phyloP scores from a whole-genome alignment of 2,113 vertebrate genomes.

The Galemys pyrenaicus region DNA sequence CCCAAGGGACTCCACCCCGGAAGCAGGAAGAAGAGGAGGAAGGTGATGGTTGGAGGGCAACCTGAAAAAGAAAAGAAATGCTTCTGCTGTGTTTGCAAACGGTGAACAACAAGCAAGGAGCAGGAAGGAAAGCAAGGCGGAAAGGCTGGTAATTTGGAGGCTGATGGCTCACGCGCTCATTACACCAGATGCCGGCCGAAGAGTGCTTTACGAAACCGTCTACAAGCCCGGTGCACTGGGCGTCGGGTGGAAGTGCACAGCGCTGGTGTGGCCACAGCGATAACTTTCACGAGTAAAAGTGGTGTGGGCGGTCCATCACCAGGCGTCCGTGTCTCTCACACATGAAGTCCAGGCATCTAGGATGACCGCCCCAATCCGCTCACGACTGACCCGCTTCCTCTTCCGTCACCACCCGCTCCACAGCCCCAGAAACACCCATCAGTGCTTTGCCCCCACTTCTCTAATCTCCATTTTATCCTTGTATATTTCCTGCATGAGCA shows the following conservation, averaged over 20 bases:
- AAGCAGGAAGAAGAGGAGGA: background rate
- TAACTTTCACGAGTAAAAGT: background rate
- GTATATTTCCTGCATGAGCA: background rate
- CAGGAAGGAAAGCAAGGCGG: background rate
- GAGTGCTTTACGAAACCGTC: background rate
- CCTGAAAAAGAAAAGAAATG: constrained; percentile 13
- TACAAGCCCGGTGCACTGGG: background rate
- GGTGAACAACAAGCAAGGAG: background rate
- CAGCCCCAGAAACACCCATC: fast-evolving
- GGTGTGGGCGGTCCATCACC: background rate
- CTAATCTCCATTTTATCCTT: background rate
- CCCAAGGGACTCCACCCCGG: background rate
- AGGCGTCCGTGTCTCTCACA: background rate
- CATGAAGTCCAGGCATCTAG: background rate
- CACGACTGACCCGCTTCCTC: background rate
- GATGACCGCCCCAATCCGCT: background rate
- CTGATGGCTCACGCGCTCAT: too few species aligned
- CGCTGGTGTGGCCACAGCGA: too few species aligned
- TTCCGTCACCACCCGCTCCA: fast-evolving
- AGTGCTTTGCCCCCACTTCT: background rate
- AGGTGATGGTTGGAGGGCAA: background rate
- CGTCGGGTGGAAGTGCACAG: background rate
- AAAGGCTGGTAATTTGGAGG: too few species aligned
- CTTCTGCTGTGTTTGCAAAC: background rate
- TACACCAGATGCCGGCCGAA: too few species aligned